Evolutionary conservation across 2,797 vertebrate species (phyloP).

Genomic region (Silurus aristotelis): DNA sequence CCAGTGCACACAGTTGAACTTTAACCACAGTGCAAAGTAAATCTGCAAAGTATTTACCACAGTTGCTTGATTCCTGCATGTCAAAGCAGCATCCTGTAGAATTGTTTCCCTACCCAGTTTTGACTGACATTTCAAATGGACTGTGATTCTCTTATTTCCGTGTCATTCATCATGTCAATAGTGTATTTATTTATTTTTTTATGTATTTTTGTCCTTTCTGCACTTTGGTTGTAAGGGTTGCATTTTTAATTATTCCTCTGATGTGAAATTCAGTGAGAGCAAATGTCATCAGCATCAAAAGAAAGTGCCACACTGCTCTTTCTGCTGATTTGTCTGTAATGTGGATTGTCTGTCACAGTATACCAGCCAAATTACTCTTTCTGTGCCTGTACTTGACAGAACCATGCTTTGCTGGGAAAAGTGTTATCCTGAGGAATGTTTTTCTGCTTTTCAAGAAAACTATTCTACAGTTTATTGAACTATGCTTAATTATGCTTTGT

Average conservation of each 20-base stretch:
- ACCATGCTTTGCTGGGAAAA: background rate
- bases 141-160: slow-evolving; percentile 55
- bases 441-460: background rate
- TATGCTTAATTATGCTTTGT: background rate
- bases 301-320: background rate
- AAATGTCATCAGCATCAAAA: slow-evolving; percentile 29
- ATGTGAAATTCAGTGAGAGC: slow-evolving; percentile 9
- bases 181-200: slow-evolving; percentile 22
- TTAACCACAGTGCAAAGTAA: slow-evolving; percentile 32
- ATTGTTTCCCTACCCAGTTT: slow-evolving; percentile 24
- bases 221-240: slow-evolving; percentile 19
- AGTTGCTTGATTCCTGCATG: slow-evolving; percentile 46
- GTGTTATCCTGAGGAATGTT: background rate
- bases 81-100: slow-evolving; percentile 44
- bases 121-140: slow-evolving; percentile 62
- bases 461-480: background rate
- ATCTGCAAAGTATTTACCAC: slow-evolving; percentile 39
- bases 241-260: slow-evolving; percentile 22
- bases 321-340: slow-evolving; percentile 11
- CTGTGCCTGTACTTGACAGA: slow-evolving; percentile 9
- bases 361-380: slow-evolving; percentile 5
- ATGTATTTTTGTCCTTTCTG: slow-evolving; percentile 20
- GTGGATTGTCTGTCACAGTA: slow-evolving; percentile 6
- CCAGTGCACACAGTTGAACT: background rate
- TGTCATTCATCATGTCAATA: slow-evolving; percentile 56